Evolutionary conservation across 1,140 invertebrate species (phyloP), one percentile per base, ranked within the genome.

Genomic region (Triops cancriformis): DNA sequence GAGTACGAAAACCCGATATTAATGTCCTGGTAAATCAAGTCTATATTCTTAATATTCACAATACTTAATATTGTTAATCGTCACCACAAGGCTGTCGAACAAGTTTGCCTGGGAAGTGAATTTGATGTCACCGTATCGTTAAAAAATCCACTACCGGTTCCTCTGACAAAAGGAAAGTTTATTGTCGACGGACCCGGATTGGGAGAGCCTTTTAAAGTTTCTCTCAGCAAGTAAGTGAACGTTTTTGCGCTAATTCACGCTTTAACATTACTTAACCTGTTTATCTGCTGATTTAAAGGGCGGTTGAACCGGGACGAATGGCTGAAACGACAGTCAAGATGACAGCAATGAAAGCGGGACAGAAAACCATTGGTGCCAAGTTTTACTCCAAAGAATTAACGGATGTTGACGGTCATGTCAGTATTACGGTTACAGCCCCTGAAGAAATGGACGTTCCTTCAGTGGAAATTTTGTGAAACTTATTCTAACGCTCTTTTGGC

Each of bases 1-100:
- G 94, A 80, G 91, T 97, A 2, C 86, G 93, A 26, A 96, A 95
- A 82, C 94, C 95, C 0, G 93, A 96, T 82, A 94, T 97, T 51
- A 91, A 91, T 83, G 92, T 97, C 77, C 87, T 88, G 81, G 90
- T 91, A 83, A 78, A 73, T 73, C 74, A 26, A 26, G 31, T 37
- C 37, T 6, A 64, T n/a, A n/a, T n/a, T n/a, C 51, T 23, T 51
- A 77, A 77, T 27, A 43, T 0, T 11, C 12, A 72, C 43, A 26
- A 26, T n/a, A n/a, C 27, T n/a, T 14, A 45, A 23, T 9, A 73
- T 4, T 45, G 0, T 41, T 73, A 12, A 26, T 64, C 45, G 37
- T 31, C 77, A 18, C 37, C 26, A 64, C 4, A 76, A 85, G 84
- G 77, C 81, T 26, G 74, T 77, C 14, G 28, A 42, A 51, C 88